Evolutionary conservation across 1,140 invertebrate species (phyloP), one percentile per base, ranked within the genome.

Genomic region (Brachionus sp.): DNA sequence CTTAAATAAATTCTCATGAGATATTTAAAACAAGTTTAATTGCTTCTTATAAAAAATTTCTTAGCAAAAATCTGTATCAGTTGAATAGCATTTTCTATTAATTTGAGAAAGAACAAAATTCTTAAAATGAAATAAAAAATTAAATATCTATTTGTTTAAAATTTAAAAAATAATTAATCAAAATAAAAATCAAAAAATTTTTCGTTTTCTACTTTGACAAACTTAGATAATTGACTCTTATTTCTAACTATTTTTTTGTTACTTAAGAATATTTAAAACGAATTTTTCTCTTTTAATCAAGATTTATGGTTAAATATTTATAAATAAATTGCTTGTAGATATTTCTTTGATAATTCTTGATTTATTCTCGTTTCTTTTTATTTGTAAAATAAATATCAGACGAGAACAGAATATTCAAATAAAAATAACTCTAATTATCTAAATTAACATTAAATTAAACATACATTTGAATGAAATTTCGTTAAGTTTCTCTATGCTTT

Each of bases 371-470:
- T 19, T 39, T 37, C 5, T 66, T 66, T 33, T 66, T 66, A 33
- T 66, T 33, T 33, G 5, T 33, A 66, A 39, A 70, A 70, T 39
- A 70, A 37, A 70, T 70, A 35, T 44, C 33, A 70, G 37, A 42
- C n/a, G 29, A 66, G 25, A 64, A 64, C 57, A 68, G 29, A 68
- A 68, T 33, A 68, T 68, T 33, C 29, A 68, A 68, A 68, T 35
- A 9, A 5, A 68, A 70, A 37, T 13, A 35, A 70, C 66, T 70
- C 16, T 70, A 70, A 70, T 70, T 70, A 70, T 16, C 66, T 23
- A 39, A 42, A 70, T 70, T 70, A 70, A 70, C 33, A 39, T 70
- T 19, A 57, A 57, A 25, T 19, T 25, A 57, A 23, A 16, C 5
- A 57, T 19, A 57, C n/a, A 57, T 57, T 57, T 57, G 19, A 57